Evolutionary conservation across 2,888 invertebrate species (phyloP).

Genomic region (Platycheirus rosarum): DNA sequence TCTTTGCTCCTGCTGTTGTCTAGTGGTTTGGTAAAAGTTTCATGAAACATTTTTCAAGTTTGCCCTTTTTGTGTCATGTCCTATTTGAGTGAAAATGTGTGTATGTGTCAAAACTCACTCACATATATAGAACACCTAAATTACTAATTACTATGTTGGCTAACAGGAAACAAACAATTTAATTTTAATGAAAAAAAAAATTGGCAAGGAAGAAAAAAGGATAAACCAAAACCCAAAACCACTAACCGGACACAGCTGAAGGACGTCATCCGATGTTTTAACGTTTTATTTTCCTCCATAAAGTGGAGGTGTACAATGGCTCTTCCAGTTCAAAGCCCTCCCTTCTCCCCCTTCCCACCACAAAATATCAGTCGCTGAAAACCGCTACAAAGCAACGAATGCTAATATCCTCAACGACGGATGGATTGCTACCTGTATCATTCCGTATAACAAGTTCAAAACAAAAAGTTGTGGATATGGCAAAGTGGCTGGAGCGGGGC

Average conservation of each 20-base stretch:
- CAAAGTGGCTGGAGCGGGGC: background rate
- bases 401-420: conserved; percentile 52
- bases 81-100: conserved; percentile 23
- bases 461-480: conserved; percentile 27
- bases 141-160: conserved; percentile 68
- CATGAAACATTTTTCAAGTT: conserved; percentile 51
- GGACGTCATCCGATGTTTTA: conserved; percentile 32
- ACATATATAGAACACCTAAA: conserved; percentile 38
- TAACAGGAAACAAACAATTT: conserved; percentile 67
- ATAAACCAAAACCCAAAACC: conserved; percentile 27
- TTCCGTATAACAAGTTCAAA: conserved; percentile 8
- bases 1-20: conserved; percentile 11
- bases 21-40: conserved; percentile 52
- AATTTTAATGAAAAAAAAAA: conserved; percentile 58
- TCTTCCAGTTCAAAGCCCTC: conserved; percentile 24
- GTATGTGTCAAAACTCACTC: conserved; percentile 65
- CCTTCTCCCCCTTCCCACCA: too few relatives aligned
- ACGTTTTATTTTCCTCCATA: conserved; percentile 4
- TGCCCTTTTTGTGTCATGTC: conserved; percentile 25
- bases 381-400: conserved; percentile 59
- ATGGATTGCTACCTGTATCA: conserved; percentile 3
- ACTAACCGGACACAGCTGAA: conserved; percentile 49
- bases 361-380: conserved; percentile 27
- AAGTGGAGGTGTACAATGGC: conserved; percentile 20
- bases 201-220: conserved; percentile 13